phyloP scores from a whole-genome alignment of 2,888 invertebrate species.

The Teleogryllus oceanicus region DNA sequence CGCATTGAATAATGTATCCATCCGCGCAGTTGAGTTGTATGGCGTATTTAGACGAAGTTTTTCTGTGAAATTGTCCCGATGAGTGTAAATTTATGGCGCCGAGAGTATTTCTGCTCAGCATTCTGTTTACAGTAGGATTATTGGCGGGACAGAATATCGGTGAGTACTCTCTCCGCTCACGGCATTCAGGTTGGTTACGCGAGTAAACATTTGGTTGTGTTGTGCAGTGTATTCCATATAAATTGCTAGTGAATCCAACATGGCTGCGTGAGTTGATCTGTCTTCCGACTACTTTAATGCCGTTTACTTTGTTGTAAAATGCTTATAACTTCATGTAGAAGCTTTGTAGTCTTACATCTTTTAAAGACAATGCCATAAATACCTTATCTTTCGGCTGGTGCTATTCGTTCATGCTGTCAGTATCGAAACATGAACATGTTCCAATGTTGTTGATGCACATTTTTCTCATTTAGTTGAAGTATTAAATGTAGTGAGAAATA shows the following conservation, averaged over 20 bases:
- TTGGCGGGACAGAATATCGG: constrained; percentile 37
- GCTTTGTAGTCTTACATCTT: no score
- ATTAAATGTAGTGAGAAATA: no score
- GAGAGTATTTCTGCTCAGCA: constrained; percentile 68
- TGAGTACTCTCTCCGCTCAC: constrained; percentile 27
- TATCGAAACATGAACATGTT: constrained; percentile 33
- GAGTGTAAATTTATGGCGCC: constrained; percentile 75
- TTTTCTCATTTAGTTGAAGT: no score
- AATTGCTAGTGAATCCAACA: constrained; percentile 34
- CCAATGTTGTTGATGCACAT: background rate
- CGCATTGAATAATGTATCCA: constrained; percentile 42
- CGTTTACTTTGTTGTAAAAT: background rate
- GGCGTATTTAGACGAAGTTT: constrained; percentile 43
- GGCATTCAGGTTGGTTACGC: background rate
- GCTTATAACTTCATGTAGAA: background rate
- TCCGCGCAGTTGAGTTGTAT: constrained; percentile 40
- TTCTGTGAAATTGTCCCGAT: constrained; percentile 56
- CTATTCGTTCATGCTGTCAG: constrained; percentile 31
- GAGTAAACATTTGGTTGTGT: constrained; percentile 30
- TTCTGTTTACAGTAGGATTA: constrained; percentile 57
- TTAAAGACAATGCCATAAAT: no score
- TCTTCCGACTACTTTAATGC: constrained; percentile 23
- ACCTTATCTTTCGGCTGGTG: no score
- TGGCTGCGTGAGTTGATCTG: constrained; percentile 32
- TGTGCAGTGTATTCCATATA: constrained; percentile 30